Percentiles rank a stretch among this genome's conserved stretches.
phyloP scores from a whole-genome alignment of 2,888 invertebrate genomes.

The Nycteola revayana region DNA sequence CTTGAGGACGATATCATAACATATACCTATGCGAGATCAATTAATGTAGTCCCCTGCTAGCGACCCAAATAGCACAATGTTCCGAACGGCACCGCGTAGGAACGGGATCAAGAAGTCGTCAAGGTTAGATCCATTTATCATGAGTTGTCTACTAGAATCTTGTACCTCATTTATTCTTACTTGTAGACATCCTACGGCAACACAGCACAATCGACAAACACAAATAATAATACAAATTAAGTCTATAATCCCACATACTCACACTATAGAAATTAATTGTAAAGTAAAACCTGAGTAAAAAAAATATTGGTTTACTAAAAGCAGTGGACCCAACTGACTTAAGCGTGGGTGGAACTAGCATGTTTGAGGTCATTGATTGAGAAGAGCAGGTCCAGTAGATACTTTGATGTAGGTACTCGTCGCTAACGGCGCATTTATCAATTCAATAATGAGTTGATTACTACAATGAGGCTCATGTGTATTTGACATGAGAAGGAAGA shows the following conservation, averaged over 20 bases:
- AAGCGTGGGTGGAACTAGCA: conserved; percentile 69
- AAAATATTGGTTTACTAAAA: conserved; percentile 54
- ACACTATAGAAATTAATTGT: no score
- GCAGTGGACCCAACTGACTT: conserved; percentile 43
- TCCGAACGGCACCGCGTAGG: conserved; percentile 66
- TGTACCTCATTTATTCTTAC: conserved; percentile 31
- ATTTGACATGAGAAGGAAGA: conserved; percentile 45
- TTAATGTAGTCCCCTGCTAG: conserved; percentile 50
- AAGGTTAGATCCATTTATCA: conserved; percentile 77
- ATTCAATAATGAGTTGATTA: conserved; percentile 13
- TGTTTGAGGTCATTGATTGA: conserved; percentile 73
- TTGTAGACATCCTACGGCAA: conserved; percentile 29
- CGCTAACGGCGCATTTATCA: conserved; percentile 46
- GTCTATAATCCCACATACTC: conserved; percentile 37
- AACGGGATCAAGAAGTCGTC: conserved; percentile 73
- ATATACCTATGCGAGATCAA: conserved; percentile 47
- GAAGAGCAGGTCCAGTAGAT: conserved; percentile 40
- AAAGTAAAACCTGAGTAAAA: conserved; percentile 44
- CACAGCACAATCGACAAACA: conserved; percentile 25
- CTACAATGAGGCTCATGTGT: conserved; percentile 19
- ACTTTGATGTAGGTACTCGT: conserved; percentile 30
- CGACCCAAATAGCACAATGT: conserved; percentile 66
- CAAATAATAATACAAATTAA: conserved; percentile 24
- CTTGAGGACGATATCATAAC: conserved; percentile 30
- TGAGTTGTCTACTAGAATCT: conserved; percentile 57